phyloP scores from a whole-genome alignment of 2,113 vertebrate genomes.

The Ardeotis arabs region DNA sequence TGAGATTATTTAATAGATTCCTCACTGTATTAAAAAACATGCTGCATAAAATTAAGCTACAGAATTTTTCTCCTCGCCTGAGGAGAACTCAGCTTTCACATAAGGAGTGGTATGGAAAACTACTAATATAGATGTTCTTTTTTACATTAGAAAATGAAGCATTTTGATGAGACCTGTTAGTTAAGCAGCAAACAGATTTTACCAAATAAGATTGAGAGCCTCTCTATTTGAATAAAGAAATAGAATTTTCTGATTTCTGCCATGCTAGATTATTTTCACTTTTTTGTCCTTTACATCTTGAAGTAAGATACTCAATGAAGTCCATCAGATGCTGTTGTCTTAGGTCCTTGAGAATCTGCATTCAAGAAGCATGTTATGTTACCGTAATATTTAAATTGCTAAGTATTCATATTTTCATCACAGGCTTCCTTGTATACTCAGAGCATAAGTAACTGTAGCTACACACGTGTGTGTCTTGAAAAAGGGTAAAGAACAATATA shows the following conservation, averaged over 20 bases:
- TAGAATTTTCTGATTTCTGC: neutral
- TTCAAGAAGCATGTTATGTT: neutral
- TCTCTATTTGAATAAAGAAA: neutral
- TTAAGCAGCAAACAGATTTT: neutral
- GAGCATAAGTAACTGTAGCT: neutral
- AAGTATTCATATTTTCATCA: neutral
- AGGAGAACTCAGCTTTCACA: neutral
- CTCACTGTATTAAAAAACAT: neutral
- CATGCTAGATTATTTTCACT: neutral
- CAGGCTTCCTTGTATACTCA: neutral
- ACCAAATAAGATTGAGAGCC: neutral
- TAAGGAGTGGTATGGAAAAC: neutral
- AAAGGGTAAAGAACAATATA: neutral
- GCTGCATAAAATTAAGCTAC: neutral
- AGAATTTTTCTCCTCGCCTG: neutral
- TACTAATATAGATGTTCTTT: neutral
- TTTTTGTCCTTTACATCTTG: neutral
- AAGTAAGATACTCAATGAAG: neutral
- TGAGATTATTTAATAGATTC: neutral
- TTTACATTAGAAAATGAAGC: neutral
- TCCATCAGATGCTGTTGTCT: neutral
- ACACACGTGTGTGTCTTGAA: neutral
- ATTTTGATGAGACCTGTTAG: neutral
- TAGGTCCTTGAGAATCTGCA: neutral
- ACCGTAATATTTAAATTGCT: neutral